Percentiles rank a stretch among this genome's conserved stretches.
Evolutionary conservation across 1,140 invertebrate species (phyloP).

Genomic region (Oedothorax gibbosus): DNA sequence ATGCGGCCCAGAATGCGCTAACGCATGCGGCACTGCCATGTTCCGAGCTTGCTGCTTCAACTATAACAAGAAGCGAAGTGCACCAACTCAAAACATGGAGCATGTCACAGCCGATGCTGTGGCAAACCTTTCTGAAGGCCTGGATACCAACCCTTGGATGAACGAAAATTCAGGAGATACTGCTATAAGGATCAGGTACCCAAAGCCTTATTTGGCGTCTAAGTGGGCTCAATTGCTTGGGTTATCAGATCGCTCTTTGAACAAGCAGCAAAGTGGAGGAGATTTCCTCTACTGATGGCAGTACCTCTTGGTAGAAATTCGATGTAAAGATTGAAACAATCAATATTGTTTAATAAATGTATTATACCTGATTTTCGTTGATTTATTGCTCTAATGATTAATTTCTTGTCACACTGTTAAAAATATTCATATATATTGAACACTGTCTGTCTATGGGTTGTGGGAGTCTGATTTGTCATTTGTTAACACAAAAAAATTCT

Average conservation of each 20-base stretch:
- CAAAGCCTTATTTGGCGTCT: not conserved
- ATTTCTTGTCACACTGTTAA: too few relatives aligned
- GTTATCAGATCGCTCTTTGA: not conserved
- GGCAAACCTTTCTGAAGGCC: constrained; percentile 22
- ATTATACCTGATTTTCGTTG: too few relatives aligned
- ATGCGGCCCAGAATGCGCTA: constrained; percentile 73
- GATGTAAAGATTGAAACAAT: too few relatives aligned
- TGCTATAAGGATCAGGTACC: not conserved
- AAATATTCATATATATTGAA: too few relatives aligned
- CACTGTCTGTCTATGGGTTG: too few relatives aligned
- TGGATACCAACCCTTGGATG: not conserved
- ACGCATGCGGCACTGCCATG: constrained; percentile 73
- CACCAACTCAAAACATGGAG: not conserved
- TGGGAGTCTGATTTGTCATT: too few relatives aligned
- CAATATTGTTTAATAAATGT: too few relatives aligned
- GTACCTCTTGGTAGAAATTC: too few relatives aligned
- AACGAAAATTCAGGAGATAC: constrained; percentile 4
- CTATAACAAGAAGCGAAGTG: constrained; percentile 71
- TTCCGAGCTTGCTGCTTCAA: constrained; percentile 76
- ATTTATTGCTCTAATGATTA: too few relatives aligned
- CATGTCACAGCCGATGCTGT: not conserved
- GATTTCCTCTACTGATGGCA: too few relatives aligned
- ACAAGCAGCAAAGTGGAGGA: not conserved
- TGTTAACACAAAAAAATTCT: too few relatives aligned
- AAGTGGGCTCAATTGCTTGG: constrained; percentile 25